A percentile compares a stretch with the other conserved stretches of the same genome.
phyloP scores from a whole-genome alignment of 2,113 vertebrate genomes.

The Plecturocebus donacophilus region DNA sequence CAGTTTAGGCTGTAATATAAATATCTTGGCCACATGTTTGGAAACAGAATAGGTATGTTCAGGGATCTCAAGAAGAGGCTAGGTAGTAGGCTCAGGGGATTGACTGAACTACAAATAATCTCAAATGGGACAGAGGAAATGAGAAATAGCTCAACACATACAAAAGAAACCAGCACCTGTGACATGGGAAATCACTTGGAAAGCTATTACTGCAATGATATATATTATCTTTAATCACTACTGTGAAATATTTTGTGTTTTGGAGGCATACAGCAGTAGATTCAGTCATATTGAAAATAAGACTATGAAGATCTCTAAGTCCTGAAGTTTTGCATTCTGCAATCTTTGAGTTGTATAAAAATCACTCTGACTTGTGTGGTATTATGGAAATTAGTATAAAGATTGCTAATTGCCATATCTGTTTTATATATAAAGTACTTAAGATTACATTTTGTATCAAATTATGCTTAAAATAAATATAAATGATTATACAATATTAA shows the following conservation, averaged over 20 bases:
- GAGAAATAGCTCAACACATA: background rate
- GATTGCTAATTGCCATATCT: background rate
- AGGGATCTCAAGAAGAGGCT: background rate
- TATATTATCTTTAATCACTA: background rate
- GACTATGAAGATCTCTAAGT: background rate
- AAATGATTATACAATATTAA: background rate
- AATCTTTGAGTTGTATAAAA: background rate
- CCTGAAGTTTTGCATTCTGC: background rate
- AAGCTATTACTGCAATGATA: background rate
- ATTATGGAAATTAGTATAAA: background rate
- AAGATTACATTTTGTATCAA: background rate
- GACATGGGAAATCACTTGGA: background rate
- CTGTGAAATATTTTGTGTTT: constrained; percentile 36
- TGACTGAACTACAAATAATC: background rate
- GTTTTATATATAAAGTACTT: background rate
- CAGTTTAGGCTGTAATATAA: background rate
- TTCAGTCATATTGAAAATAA: background rate
- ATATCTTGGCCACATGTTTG: background rate
- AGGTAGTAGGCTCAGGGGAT: background rate
- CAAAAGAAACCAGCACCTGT: background rate
- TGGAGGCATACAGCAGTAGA: background rate
- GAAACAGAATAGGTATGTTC: background rate
- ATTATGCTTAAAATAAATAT: constrained; percentile 42
- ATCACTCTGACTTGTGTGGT: background rate
- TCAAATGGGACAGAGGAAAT: background rate